A percentile compares a stretch with the other conserved stretches of the same genome.
phyloP scores from a whole-genome alignment of 2,113 vertebrate species.

The Cochlearius cochlearius region DNA sequence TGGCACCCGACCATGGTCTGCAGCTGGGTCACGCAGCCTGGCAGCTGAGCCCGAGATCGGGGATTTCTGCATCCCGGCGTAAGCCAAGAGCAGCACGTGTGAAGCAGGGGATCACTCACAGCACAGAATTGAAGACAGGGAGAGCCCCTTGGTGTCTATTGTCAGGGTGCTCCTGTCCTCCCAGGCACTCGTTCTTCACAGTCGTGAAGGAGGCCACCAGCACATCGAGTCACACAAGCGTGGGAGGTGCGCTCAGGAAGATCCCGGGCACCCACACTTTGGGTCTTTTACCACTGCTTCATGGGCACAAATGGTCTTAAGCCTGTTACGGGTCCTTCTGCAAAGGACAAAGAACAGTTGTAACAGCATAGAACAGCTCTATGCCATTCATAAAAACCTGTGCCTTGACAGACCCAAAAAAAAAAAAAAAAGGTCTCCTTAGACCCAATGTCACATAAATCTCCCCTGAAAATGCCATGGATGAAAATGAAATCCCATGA shows the following conservation, averaged over 20 bases:
- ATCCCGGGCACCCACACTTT: background rate
- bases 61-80: fast-evolving
- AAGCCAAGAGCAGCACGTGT: background rate
- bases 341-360: background rate
- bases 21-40: background rate
- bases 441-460: fast-evolving
- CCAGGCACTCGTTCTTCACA: background rate
- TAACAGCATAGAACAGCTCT: fast-evolving
- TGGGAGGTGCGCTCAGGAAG: fast-evolving
- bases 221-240: fast-evolving
- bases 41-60: background rate
- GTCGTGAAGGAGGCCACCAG: background rate
- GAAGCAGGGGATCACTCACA: background rate
- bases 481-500: background rate
- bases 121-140: background rate
- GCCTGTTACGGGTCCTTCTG: background rate
- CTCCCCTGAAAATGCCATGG: background rate
- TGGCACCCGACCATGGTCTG: background rate
- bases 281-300: background rate
- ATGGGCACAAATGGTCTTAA: fast-evolving
- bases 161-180: background rate
- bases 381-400: fast-evolving
- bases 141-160: background rate
- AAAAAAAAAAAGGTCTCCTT: fast-evolving
- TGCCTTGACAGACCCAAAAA: background rate